Evolutionary conservation across 1,140 invertebrate genomes (phyloP).

Genomic region (Drosophila mayri): DNA sequence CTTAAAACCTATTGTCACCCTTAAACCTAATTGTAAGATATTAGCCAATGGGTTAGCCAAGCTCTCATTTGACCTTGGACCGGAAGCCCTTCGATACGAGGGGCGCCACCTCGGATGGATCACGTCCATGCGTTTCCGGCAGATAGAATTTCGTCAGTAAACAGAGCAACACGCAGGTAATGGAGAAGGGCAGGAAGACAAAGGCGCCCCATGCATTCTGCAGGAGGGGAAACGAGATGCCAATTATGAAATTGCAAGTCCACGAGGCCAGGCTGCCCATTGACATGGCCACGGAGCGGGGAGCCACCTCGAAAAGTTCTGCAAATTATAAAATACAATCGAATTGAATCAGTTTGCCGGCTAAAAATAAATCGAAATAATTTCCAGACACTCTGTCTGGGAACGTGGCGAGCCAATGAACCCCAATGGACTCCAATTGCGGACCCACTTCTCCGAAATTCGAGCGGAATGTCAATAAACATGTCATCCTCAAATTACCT

Average conservation of each 20-base stretch:
- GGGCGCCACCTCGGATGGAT: constrained; percentile 87
- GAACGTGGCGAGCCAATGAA: background rate
- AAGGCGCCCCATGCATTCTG: constrained; percentile 88
- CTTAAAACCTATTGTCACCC: constrained; percentile 6
- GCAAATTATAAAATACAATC: constrained; percentile 65
- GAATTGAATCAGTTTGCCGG: constrained; percentile 19
- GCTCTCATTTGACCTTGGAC: constrained; percentile 77
- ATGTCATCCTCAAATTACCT: constrained; percentile 82
- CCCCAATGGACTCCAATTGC: constrained; percentile 23
- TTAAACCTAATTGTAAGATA: constrained; percentile 24
- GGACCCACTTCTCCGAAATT: constrained; percentile 20
- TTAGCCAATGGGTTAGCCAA: background rate
- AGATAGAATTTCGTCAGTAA: constrained; percentile 89
- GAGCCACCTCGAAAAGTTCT: constrained; percentile 95
- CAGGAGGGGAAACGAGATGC: constrained; percentile 91
- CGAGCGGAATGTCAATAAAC: constrained; percentile 5
- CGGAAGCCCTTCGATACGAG: constrained; percentile 85
- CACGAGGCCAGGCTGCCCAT: constrained; percentile 95
- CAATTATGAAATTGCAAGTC: constrained; percentile 95
- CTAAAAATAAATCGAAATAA: constrained; percentile 18
- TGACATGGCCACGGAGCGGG: constrained; percentile 93
- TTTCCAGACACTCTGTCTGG: constrained; percentile 9
- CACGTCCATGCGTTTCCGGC: constrained; percentile 89
- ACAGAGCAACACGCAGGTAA: constrained; percentile 87
- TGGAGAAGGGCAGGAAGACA: constrained; percentile 90